A percentile compares a stretch with the other conserved stretches of the same genome.
Conservation (phyloP, 2,888 invertebrate species). For the Euspilapteryx auroguttella region DNA sequence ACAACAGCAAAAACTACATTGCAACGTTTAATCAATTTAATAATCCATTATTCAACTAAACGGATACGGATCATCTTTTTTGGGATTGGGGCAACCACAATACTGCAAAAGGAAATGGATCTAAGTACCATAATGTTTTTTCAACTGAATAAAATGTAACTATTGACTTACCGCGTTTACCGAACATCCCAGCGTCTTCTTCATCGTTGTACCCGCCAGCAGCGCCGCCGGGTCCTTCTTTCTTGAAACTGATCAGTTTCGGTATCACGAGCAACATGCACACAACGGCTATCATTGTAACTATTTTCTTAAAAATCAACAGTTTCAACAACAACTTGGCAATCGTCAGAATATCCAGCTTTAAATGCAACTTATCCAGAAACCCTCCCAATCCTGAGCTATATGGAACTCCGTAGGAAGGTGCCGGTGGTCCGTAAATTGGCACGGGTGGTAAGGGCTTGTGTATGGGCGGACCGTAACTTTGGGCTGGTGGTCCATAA, state of each 20-base stretch:
- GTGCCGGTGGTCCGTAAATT: conserved; percentile 38
- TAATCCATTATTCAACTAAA: no score
- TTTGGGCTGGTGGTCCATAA: conserved; percentile 42
- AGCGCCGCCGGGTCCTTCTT: conserved; percentile 24
- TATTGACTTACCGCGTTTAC: no score
- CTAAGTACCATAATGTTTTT: no score
- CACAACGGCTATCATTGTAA: conserved; percentile 76
- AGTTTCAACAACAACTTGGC: conserved; percentile 76
- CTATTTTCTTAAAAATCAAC: conserved; percentile 78
- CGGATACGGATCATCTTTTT: no score
- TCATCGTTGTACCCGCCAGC: conserved; percentile 29
- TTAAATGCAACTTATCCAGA: conserved; percentile 69
- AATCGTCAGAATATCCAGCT: conserved; percentile 70
- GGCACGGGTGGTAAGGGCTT: conserved; percentile 24
- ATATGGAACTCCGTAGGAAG: conserved; percentile 58
- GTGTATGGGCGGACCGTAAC: conserved; percentile 36
- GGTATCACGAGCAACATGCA: conserved; percentile 78
- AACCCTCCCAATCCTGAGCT: conserved; percentile 57
- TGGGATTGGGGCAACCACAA: no score
- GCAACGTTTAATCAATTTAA: no score
- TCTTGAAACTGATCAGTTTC: conserved; percentile 60
- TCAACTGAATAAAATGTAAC: no score
- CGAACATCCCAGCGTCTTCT: conserved; percentile 14
- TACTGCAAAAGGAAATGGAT: no score
- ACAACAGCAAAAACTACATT: no score